A percentile compares a stretch with the other conserved stretches of the same genome.
Conservation (phyloP, 2,797 vertebrate species). For the Furcifer pardalis region DNA sequence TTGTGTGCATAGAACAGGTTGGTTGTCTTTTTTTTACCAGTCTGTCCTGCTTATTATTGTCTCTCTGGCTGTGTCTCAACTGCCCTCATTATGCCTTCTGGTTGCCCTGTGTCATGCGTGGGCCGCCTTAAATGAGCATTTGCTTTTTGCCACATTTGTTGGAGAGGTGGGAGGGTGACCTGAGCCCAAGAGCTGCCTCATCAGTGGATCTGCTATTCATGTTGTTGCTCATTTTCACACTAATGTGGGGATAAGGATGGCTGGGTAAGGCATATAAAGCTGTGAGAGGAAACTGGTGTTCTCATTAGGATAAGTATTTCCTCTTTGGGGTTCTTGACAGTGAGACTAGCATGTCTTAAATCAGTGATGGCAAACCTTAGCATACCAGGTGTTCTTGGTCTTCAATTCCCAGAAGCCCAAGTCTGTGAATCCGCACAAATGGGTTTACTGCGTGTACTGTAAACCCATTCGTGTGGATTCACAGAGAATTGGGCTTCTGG, state of each 20-base stretch:
- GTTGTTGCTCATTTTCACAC: not conserved
- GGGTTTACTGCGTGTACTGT: no score
- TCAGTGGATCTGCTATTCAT: constrained; percentile 1
- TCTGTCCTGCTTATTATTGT: not conserved
- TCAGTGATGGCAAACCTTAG: no score
- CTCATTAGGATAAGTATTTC: not conserved
- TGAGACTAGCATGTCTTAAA: not conserved
- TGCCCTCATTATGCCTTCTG: not conserved
- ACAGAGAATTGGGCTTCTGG: no score
- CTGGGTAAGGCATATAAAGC: not conserved
- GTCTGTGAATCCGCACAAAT: no score
- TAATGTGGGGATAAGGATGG: not conserved
- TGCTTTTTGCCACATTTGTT: not conserved
- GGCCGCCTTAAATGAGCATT: not conserved
- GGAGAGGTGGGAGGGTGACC: not conserved
- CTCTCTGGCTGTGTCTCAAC: not conserved
- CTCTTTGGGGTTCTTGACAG: not conserved
- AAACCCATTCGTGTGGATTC: no score
- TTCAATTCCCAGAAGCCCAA: no score
- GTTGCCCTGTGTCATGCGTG: not conserved
- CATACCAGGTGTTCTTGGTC: no score
- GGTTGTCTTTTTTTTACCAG: no score
- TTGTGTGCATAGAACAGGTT: not conserved
- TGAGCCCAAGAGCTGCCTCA: not conserved
- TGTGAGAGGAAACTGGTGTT: not conserved